Evolutionary conservation across 2,888 invertebrate genomes (phyloP).

Genomic region (Choreutis nemorana): DNA sequence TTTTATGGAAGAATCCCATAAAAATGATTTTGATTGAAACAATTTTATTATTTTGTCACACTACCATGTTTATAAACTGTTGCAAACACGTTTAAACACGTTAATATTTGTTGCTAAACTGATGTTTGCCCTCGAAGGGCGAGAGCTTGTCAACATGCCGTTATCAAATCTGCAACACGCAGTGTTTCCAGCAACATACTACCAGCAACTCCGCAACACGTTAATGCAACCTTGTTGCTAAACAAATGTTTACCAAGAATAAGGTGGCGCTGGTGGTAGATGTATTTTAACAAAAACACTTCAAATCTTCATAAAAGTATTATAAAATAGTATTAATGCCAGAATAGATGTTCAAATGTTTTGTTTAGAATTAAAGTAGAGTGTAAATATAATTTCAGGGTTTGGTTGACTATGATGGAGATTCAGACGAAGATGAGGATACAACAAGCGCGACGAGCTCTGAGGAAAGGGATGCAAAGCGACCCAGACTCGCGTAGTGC

Average conservation of each 20-base stretch:
- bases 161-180: background rate
- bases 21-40: conserved; percentile 4
- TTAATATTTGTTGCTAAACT: conserved; percentile 9
- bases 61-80: conserved; percentile 10
- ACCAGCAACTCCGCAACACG: background rate
- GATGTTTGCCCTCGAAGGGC: conserved; percentile 1
- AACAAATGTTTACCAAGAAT: background rate
- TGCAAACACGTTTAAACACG: conserved; percentile 9
- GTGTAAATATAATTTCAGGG: too few relatives aligned
- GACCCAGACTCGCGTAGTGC: conserved; percentile 80
- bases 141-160: conserved; percentile 6
- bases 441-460: conserved; percentile 17
- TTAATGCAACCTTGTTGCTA: background rate
- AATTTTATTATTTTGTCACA: conserved; percentile 11
- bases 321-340: too few relatives aligned
- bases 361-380: too few relatives aligned
- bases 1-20: conserved; percentile 4
- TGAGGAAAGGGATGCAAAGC: conserved; percentile 70
- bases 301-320: too few relatives aligned
- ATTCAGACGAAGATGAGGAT: conserved; percentile 95
- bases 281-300: too few relatives aligned
- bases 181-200: too few relatives aligned
- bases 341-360: too few relatives aligned
- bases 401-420: conserved; percentile 96
- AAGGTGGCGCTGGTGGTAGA: too few relatives aligned